These are phyloP conservation scores for Caenorhabditis uteleia DNA, from an alignment of 2,888 invertebrate species.

Conservation along the genomic window DNA sequence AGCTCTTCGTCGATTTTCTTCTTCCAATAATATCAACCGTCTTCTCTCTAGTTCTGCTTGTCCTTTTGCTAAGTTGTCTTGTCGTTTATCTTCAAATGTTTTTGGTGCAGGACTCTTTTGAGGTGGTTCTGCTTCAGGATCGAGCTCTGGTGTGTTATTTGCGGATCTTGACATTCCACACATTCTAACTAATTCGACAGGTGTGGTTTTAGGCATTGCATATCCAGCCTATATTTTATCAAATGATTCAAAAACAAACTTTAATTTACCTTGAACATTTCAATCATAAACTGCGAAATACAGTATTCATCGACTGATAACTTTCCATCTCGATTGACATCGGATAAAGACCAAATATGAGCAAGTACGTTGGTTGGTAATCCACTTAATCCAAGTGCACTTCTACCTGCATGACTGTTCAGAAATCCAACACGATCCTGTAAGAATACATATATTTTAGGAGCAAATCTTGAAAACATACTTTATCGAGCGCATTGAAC, in stretches of 20 bases:
- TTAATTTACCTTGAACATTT: conserved; percentile 71
- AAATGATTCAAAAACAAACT: background rate
- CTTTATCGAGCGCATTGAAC: conserved; percentile 67
- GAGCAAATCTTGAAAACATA: too few species aligned
- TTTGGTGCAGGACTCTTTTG: conserved; percentile 59
- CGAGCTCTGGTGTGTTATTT: conserved; percentile 47
- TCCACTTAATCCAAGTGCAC: conserved; percentile 87
- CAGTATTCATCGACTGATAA: conserved; percentile 96
- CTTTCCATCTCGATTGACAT: conserved; percentile 89
- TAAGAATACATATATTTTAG: too few species aligned
- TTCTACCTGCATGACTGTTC: conserved; percentile 54
- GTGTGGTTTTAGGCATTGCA: conserved; percentile 86
- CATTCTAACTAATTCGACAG: conserved; percentile 74
- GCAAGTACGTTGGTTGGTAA: conserved; percentile 87
- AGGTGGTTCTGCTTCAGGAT: conserved; percentile 54
- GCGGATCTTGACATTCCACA: conserved; percentile 47
- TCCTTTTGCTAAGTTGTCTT: conserved; percentile 96
- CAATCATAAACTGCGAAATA: conserved; percentile 92
- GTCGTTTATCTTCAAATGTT: conserved; percentile 86
- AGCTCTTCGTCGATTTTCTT: conserved; percentile 73
- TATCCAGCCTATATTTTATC: conserved; percentile 79
- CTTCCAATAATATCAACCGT: conserved; percentile 86
- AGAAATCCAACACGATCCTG: conserved; percentile 58
- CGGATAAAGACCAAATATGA: conserved; percentile 93
- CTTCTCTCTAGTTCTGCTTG: conserved; percentile 93